Evolutionary conservation across 2,113 vertebrate species (phyloP).

Genomic region (Edolisoma coerulescens): DNA sequence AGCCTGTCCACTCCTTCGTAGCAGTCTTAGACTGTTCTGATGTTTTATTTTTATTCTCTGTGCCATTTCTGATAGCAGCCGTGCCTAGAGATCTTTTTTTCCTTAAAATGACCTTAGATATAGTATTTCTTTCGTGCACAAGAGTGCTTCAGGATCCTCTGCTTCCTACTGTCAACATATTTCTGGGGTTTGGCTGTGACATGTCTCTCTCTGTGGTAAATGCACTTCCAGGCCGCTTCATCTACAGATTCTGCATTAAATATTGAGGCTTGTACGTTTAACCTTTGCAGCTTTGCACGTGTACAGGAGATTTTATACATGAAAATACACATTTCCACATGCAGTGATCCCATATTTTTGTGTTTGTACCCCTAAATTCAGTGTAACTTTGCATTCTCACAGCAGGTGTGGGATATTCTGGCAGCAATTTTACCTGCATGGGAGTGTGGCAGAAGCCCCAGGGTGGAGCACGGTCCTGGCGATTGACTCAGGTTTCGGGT

Average conservation of each 20-base stretch:
- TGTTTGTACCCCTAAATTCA: neutral
- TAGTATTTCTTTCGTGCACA: neutral
- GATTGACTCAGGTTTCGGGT: neutral
- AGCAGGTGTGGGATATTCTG: neutral
- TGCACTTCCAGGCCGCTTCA: neutral
- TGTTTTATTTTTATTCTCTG: neutral
- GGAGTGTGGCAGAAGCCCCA: neutral
- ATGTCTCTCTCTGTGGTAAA: neutral
- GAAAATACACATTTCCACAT: neutral
- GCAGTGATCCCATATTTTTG: neutral
- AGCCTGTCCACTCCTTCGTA: fast-evolving
- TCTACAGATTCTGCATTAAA: neutral
- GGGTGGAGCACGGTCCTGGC: neutral
- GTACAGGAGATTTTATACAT: neutral
- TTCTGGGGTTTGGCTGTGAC: neutral
- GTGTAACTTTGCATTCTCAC: neutral
- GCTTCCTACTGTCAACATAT: neutral
- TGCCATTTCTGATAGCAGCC: neutral
- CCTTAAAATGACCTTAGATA: neutral
- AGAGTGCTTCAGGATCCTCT: neutral
- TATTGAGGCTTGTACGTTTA: neutral
- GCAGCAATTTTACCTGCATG: neutral
- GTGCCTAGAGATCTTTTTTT: neutral
- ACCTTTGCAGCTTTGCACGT: neutral
- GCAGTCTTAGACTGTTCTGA: neutral